Percentiles rank a stretch among this genome's conserved stretches.
Evolutionary conservation across 2,888 invertebrate genomes (phyloP).

Genomic region (Dicyrtoma fusca): DNA sequence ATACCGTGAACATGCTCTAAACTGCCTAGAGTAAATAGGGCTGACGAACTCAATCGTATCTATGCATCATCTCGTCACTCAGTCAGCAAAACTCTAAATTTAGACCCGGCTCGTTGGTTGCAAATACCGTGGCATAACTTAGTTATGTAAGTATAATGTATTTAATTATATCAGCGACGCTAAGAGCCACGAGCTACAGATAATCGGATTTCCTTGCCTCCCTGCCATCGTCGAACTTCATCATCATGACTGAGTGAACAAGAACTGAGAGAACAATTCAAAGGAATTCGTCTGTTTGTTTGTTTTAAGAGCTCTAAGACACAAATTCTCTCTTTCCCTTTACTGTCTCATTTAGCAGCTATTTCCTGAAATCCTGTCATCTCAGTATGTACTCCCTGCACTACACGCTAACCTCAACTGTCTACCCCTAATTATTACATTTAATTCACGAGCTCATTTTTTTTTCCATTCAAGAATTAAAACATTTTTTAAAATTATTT

Average conservation of each 20-base stretch:
- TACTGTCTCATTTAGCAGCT: conserved; percentile 37
- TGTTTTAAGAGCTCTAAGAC: conserved; percentile 26
- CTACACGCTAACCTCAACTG: conserved; percentile 33
- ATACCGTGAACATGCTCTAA: too few species aligned
- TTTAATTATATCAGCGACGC: too few species aligned
- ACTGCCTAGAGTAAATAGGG: neutral
- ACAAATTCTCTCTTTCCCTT: conserved; percentile 22
- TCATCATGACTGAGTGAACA: conserved; percentile 39
- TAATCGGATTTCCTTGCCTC: conserved; percentile 35
- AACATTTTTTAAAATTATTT: too few species aligned
- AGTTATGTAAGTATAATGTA: too few species aligned
- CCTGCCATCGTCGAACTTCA: conserved; percentile 13
- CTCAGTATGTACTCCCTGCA: conserved; percentile 14
- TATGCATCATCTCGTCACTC: conserved; percentile 35
- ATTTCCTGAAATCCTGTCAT: conserved; percentile 39
- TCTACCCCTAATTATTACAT: conserved; percentile 23
- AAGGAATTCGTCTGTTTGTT: conserved; percentile 42
- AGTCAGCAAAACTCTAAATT: conserved; percentile 37
- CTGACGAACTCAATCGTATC: conserved; percentile 20
- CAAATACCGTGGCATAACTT: conserved; percentile 27
- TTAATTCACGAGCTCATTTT: conserved; percentile 12
- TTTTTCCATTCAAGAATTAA: too few species aligned
- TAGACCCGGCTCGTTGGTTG: conserved; percentile 35
- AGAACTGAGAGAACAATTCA: conserved; percentile 43
- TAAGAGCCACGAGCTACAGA: conserved; percentile 20